Base-by-base conservation (phyloP, 1,140 invertebrate species). In the Trachymyrmex cornetzi region DNA sequence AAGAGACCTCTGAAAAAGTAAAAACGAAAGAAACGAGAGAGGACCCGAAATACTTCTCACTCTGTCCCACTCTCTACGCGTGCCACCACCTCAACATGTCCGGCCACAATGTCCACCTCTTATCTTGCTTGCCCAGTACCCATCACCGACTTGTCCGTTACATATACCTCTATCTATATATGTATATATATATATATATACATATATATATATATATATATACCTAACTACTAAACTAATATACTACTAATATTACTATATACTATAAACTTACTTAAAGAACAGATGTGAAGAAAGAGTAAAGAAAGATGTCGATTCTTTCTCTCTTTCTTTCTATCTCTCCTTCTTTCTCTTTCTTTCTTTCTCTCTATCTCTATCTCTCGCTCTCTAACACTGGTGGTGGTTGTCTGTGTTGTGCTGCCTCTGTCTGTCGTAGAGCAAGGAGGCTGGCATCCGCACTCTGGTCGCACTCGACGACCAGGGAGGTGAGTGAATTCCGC, bases 401-500 rank as follows among this genome's bases (percentile, higher is more conserved):
- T 95, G 95, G 94, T 95, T 95, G 95, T 95, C 94, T 96, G 95
- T 96, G 95, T 95, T 96, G 95, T 96, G 96, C 96, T 97, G 96
- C 96, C 97, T 97, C 96, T 96, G 96, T 97, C 97, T 97, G 96
- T 96, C 96, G 95, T 97, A 99, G 98, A 99, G 99, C 97, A 99
- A 99, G 97, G 99, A 99, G 97, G 99, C 99, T 96, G 99, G 99
- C 96, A 99, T 99, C 97, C 98, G 98, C 95, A 99, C 98, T 96
- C 97, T 99, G 97, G 98, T 99, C 96, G 99, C 99, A 96, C 97
- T 99, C 96, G 99, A 99, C 96, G 98, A 99, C 97, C 99, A 99
- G 97, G 99, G 98, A 98, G 99, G 99, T 99, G 97, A 98, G 98
- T 98, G 96, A 95, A 96, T 95, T 69, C 94, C 90, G 93, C 92